Conservation (phyloP, 1,140 invertebrate species). For the Nomia melanderi region DNA sequence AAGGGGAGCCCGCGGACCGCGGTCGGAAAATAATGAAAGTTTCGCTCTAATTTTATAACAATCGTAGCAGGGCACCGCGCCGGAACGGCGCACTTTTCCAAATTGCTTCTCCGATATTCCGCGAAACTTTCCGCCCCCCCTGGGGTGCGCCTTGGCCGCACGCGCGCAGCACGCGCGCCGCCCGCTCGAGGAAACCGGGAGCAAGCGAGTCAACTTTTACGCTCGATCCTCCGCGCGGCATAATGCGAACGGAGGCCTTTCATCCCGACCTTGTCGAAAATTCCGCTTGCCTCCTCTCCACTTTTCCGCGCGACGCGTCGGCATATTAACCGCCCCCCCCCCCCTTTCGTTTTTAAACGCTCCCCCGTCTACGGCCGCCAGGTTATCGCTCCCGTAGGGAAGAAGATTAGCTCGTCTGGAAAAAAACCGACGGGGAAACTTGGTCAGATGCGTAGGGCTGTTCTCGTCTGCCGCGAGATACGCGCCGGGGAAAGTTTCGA, state of each 20-base stretch:
- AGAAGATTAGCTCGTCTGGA: not conserved
- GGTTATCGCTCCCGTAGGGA: conserved; percentile 9
- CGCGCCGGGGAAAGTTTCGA: too few species aligned
- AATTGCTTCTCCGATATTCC: conserved; percentile 28
- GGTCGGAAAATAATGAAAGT: conserved; percentile 6
- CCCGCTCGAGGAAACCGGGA: too few species aligned
- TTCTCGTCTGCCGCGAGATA: too few species aligned
- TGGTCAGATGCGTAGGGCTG: conserved; percentile 1
- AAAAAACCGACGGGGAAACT: not conserved
- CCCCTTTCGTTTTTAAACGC: not conserved
- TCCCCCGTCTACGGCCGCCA: not conserved
- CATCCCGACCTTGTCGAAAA: conserved; percentile 24
- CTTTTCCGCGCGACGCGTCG: not conserved
- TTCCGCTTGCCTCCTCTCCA: conserved; percentile 1
- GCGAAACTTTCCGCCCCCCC: not conserved
- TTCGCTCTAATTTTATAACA: conserved; percentile 3
- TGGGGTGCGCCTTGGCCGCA: not conserved
- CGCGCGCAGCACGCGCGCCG: too few species aligned
- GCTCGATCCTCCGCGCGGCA: conserved; percentile 20
- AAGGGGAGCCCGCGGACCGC: not conserved
- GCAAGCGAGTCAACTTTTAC: not conserved
- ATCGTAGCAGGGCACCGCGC: not conserved
- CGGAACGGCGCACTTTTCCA: not conserved
- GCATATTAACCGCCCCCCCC: not conserved
- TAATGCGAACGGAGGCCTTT: conserved; percentile 23